Evolutionary conservation across 2,797 vertebrate species (phyloP), one percentile per base, ranked within the genome.

Genomic region (Cynopterus sphinx): DNA sequence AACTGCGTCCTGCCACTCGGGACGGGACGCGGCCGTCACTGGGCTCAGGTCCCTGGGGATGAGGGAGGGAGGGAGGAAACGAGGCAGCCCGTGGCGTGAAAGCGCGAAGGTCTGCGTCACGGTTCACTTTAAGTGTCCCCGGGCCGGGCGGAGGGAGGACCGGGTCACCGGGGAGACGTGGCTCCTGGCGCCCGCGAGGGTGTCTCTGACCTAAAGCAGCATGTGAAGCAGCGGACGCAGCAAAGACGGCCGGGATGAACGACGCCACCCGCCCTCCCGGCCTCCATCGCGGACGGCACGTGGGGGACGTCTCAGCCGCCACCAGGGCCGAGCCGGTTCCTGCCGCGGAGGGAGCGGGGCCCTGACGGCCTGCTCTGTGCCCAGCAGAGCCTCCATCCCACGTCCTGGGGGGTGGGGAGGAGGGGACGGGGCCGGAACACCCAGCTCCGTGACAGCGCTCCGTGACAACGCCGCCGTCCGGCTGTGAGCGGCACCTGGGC

Each of bases 401-500:
- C 43, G 9, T 43, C 43, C 43, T 43, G 43, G 8, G 43, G 43
- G 43, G 41, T 41, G 41, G 2, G 43, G 43, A 10, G 43, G 43
- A 9, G 6, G 43, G 43, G 43, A 10, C 43, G 11, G 49, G 15
- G 49, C 15, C 49, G 15, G 71, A 15, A 51, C 36, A 10, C 12
- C 24, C 36, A 31, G 70, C n/a, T 26, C 82, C 6, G 0, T 6
- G 8, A 15, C 0, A 49, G 15, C 13, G 70, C 33, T 26, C 82
- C 5, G 0, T 6, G 8, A 19, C 49, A 9, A n/a, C 0, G 24
- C 49, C 41, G 16, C 0, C 11, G n/a, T 26, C 61, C 26, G 16
- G 46, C n/a, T 65, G 19, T 33, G 1, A 41, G n/a, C n/a, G n/a
- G n/a, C n/a, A n/a, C n/a, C n/a, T n/a, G n/a, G n/a, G n/a, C n/a